A percentile compares a stretch with the other conserved stretches of the same genome.
phyloP scores from a whole-genome alignment of 2,888 invertebrate species.

The Pimpla rufipes region DNA sequence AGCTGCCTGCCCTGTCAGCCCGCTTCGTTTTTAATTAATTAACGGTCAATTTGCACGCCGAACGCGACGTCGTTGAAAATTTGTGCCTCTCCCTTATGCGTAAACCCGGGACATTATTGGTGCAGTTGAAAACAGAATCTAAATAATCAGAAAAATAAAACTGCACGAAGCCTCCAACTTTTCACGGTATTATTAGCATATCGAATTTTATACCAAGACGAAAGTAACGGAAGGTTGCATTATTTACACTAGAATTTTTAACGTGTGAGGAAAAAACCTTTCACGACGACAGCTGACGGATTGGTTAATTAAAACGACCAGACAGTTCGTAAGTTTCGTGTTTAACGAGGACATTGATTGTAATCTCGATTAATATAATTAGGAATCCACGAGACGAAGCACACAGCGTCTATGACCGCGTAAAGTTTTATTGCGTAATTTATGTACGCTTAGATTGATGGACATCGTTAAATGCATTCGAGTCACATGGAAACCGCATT shows the following conservation, averaged over 20 bases:
- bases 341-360: neutral
- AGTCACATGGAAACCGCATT: slow-evolving; percentile 43
- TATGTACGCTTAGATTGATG: slow-evolving; percentile 27
- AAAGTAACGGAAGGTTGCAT: neutral
- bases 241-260: neutral
- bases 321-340: too few species aligned
- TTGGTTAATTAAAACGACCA: neutral
- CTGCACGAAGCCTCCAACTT: neutral
- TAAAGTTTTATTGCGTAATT: slow-evolving; percentile 6
- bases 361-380: neutral
- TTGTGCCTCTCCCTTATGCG: neutral
- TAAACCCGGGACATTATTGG: slow-evolving; percentile 7
- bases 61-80: slow-evolving; percentile 70
- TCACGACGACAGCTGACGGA: neutral
- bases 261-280: neutral
- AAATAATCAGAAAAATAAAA: neutral
- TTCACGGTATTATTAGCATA: neutral
- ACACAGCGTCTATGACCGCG: neutral
- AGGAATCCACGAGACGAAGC: neutral
- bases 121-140: neutral
- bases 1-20: slow-evolving; percentile 75
- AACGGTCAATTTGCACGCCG: slow-evolving; percentile 80
- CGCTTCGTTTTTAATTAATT: slow-evolving; percentile 82
- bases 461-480: slow-evolving; percentile 26
- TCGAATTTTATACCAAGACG: neutral